phyloP scores from a whole-genome alignment of 2,797 vertebrate genomes.

The Corythornis leucogaster region DNA sequence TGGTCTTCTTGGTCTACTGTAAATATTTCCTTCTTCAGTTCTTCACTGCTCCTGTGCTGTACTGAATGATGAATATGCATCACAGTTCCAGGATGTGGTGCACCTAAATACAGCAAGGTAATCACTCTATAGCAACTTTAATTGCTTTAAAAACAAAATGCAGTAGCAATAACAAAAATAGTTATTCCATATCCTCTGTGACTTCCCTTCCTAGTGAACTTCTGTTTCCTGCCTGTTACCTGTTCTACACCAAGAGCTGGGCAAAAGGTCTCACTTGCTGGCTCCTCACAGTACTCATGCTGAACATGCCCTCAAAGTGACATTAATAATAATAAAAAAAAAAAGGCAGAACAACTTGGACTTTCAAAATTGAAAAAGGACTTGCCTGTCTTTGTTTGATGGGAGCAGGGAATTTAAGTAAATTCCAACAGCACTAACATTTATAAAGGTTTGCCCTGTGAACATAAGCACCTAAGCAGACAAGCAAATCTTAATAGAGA shows the following conservation, averaged over 20 bases:
- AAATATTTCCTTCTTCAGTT: neutral
- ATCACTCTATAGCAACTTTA: neutral
- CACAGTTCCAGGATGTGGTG: neutral
- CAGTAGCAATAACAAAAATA: neutral
- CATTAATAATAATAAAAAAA: neutral
- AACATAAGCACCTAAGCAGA: neutral
- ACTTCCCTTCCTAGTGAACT: neutral
- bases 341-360: neutral
- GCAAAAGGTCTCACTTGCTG: neutral
- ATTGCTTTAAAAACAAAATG: neutral
- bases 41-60: neutral
- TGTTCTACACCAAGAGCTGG: neutral
- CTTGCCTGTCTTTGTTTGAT: neutral
- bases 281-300: neutral
- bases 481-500: neutral
- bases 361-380: neutral
- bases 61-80: neutral
- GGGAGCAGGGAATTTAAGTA: neutral
- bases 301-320: neutral
- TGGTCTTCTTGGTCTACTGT: neutral
- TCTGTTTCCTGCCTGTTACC: neutral
- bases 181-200: neutral
- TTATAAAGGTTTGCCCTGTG: neutral
- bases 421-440: neutral
- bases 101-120: neutral